Base-by-base conservation (phyloP, 1,140 invertebrate genomes). In the Varroa destructor region DNA sequence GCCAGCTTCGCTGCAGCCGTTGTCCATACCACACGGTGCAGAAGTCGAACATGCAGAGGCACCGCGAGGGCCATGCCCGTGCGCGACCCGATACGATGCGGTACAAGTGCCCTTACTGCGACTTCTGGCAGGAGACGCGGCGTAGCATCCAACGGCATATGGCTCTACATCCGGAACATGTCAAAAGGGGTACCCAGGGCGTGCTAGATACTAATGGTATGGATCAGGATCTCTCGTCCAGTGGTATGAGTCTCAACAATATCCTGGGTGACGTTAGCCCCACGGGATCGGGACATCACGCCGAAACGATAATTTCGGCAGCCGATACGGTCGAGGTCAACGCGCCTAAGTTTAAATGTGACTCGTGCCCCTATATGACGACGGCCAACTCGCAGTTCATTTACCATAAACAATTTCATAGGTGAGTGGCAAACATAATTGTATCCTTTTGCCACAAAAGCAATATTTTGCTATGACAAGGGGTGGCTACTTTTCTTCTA, bases 341-440 rank as follows among this genome's bases (percentile, higher is more conserved):
- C 46, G 72, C 56, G 74, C 73, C 56, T 74, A 72, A 25, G 72
- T 74, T n/a, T 46, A 64, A 37, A 71, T 90, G 88, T 76, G 81
- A 82, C 0, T 81, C 84, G 56, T 90, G 89, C 78, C 88, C 89
- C 0, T 90, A 89, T 78, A 86, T 87, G 73, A 88, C 86, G 43
- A 88, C 89, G 76, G 89, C 87, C 77, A 89, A 89, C 78, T 88
- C 87, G 56, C 89, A 91, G 77, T 89, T 86, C 76, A 84, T 88
- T 74, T 89, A 91, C 78, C 89, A 91, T 75, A 87, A 88, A 75
- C 88, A 91, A 77, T 88, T 91, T 77, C 89, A 93, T 77, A 84
- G 87, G 56, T 84, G 87, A 5, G 84, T 85, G 71, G 56, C 2
- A 25, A 83, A 85, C 61, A 84, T 84, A 1, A 25, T 25, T 25